These are phyloP conservation scores for Ichneumon xanthorius DNA, from an alignment of 2,888 invertebrate genomes.

Conservation along the genomic window DNA sequence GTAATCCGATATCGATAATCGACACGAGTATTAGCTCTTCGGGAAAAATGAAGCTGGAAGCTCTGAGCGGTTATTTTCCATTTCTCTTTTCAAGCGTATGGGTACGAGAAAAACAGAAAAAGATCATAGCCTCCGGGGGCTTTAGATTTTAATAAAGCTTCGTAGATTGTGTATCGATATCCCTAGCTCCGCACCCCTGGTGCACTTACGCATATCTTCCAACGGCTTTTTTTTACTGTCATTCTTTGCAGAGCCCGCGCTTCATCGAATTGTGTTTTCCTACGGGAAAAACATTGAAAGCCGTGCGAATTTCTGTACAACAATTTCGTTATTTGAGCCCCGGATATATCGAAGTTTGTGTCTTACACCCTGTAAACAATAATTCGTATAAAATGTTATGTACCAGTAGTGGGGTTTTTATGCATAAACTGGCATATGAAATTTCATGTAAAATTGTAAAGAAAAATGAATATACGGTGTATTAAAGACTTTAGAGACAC, in stretches of 20 bases:
- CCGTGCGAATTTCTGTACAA: not conserved
- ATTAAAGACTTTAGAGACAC: not conserved
- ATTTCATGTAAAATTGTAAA: not conserved
- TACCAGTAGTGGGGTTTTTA: not conserved
- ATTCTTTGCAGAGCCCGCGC: not conserved
- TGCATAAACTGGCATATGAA: not conserved
- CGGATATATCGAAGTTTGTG: not conserved
- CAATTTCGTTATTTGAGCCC: not conserved
- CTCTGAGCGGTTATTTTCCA: slow-evolving; percentile 60
- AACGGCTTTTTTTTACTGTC: not conserved
- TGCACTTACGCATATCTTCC: not conserved
- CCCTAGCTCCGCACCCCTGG: not conserved
- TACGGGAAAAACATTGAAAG: not conserved
- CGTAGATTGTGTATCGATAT: not conserved
- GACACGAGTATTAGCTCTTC: slow-evolving; percentile 48
- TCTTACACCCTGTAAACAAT: not conserved
- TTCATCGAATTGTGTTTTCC: not conserved
- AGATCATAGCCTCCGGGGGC: slow-evolving; percentile 70
- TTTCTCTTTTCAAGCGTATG: not conserved
- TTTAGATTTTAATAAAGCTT: slow-evolving; percentile 29
- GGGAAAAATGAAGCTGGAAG: slow-evolving; percentile 40
- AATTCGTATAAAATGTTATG: not conserved
- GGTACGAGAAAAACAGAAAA: slow-evolving; percentile 13
- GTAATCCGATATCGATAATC: slow-evolving; percentile 81
- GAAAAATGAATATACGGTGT: not conserved